phyloP scores from a whole-genome alignment of 2,113 vertebrate genomes.

The Garra rufa region DNA sequence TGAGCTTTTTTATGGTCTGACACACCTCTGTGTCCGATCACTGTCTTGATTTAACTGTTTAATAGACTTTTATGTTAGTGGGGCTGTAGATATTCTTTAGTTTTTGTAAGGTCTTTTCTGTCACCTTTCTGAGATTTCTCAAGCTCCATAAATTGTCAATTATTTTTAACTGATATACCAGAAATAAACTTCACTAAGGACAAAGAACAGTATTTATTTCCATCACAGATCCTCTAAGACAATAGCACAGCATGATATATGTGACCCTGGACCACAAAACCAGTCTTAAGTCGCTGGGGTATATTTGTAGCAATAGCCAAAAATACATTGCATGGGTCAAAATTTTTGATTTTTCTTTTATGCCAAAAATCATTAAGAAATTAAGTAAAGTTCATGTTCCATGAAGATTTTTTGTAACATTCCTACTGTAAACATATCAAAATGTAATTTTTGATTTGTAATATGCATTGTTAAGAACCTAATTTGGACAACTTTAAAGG shows the following conservation, averaged over 20 bases:
- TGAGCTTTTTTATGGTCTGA: conserved; percentile 1
- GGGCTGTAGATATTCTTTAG: conserved; percentile 13
- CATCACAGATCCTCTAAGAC: neutral
- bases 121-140: conserved; percentile 9
- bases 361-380: too few species aligned
- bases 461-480: too few species aligned
- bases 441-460: too few species aligned
- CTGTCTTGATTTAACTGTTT: conserved; percentile 23
- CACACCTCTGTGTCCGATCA: neutral
- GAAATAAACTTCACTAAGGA: conserved; percentile 43
- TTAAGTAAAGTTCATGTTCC: too few species aligned
- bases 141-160: conserved; percentile 9
- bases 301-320: too few species aligned
- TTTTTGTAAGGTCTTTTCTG: conserved; percentile 16
- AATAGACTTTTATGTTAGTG: conserved; percentile 13
- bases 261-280: too few species aligned
- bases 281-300: too few species aligned
- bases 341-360: too few species aligned
- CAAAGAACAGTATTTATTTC: neutral
- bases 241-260: neutral
- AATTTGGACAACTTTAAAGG: too few species aligned
- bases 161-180: conserved; percentile 38
- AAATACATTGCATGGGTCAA: too few species aligned
- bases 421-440: too few species aligned
- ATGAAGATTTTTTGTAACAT: too few species aligned